Base-by-base conservation (phyloP, 2,888 invertebrate genomes). In the Spisula solida region DNA sequence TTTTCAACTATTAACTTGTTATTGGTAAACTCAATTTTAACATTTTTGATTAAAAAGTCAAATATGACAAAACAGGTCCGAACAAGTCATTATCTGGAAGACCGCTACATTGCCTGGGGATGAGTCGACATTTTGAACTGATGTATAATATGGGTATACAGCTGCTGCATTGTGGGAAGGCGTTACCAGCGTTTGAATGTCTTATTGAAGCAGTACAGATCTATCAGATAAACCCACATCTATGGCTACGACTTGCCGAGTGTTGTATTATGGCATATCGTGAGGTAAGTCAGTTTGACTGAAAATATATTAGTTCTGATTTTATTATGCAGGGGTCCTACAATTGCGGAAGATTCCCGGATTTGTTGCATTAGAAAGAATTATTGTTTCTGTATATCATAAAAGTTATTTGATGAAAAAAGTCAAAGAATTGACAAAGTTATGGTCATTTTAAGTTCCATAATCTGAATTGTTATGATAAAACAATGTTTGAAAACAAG, bases 181-280 rank as follows among this genome's bases (percentile, higher is more conserved):
- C 98, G 0, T 97, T 97, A 90, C 98, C 98, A 95, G 99, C 99
- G 0, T 99, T 99, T 97, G 98, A 99, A 95, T 99, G 98, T 96
- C 97, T 99, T 78, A 98, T 98, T 20, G 98, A 98, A 96, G 98
- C 98, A 2, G 98, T 98, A 0, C 98, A 98, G 92, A 98, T 98
- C 88, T 98, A 98, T 95, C 98, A 98, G 91, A 98, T 98, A 94
- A 99, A 99, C 97, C 98, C 99, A 5, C 97, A 98, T 87, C 97
- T 99, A 70, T 99, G 99, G 99, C 97, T 99, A 88, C 97, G 99
- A 94, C 97, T 99, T 94, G 99, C 99, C 0, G 99, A 99, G 97
- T 99, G 99, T 95, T 96, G 96, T 90, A 95, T 96, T 56, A 96
- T 95, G 95, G 94, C 94, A 14, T 93, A 96, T 91, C 94, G 95